Evolutionary conservation across 2,888 invertebrate species (phyloP).

Genomic region (Melanostoma mellinum): DNA sequence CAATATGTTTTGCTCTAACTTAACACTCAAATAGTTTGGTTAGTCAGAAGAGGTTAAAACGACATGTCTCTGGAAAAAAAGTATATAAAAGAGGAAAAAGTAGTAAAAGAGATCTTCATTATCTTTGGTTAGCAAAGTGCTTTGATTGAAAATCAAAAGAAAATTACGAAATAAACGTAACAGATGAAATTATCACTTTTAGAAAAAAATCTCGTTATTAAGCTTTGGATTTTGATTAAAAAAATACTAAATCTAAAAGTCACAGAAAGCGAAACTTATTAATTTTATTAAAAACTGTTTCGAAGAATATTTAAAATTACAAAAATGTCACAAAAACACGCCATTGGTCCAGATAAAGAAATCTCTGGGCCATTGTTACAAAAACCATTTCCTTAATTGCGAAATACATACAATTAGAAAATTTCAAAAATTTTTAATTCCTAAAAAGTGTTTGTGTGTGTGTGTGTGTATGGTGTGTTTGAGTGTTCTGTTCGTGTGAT

Average conservation of each 20-base stretch:
- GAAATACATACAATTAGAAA: slow-evolving; percentile 49
- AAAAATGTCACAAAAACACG: slow-evolving; percentile 60
- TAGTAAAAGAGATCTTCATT: no score
- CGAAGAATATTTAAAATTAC: slow-evolving; percentile 5
- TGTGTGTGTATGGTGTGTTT: slow-evolving; percentile 14
- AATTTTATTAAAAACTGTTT: slow-evolving; percentile 32
- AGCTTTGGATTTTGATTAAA: no score
- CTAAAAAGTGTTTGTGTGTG: slow-evolving; percentile 32
- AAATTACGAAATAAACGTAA: no score
- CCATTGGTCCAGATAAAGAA: slow-evolving; percentile 51
- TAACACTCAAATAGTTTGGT: no score
- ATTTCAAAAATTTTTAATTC: slow-evolving; percentile 46
- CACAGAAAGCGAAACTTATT: background rate
- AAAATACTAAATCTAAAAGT: background rate
- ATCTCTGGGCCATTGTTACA: slow-evolving; percentile 43
- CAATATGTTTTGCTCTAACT: no score
- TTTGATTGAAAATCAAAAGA: no score
- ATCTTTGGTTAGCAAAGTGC: no score
- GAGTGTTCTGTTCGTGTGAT: slow-evolving; percentile 12
- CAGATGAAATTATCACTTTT: no score
- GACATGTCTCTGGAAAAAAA: no score
- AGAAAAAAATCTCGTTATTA: no score
- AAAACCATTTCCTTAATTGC: slow-evolving; percentile 36
- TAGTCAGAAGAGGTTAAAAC: no score
- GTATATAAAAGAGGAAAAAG: no score